Percentiles rank a stretch among this genome's conserved stretches.
These are phyloP conservation scores for Anthopleura xanthogrammica DNA, from an alignment of 92 coral and sea anemone species.

Conservation along the genomic window DNA sequence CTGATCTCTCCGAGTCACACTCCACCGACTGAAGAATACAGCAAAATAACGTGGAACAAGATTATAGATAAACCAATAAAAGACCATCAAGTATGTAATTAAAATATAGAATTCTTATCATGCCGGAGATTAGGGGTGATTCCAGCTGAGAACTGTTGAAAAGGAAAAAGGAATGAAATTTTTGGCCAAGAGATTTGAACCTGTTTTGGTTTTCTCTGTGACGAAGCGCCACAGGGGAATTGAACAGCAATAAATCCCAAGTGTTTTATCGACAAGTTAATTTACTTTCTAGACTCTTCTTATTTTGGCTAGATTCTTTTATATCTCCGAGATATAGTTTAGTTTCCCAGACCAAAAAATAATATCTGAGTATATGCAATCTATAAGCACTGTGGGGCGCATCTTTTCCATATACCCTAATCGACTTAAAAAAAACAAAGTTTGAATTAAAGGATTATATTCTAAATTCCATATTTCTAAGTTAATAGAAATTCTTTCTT, in stretches of 20 bases:
- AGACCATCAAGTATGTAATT: constrained; percentile 19
- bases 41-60: constrained; percentile 20
- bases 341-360: not conserved
- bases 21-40: constrained; percentile 4
- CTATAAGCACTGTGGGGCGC: not conserved
- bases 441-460: not conserved
- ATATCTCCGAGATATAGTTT: not conserved
- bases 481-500: not conserved
- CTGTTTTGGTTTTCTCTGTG: not conserved
- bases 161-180: constrained; percentile 1
- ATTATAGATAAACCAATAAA: constrained; percentile 35
- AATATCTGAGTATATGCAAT: not conserved
- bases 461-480: not conserved
- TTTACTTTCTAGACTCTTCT: not conserved
- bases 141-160: constrained; percentile 20
- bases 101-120: constrained; percentile 14
- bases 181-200: not conserved
- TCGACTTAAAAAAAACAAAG: not conserved
- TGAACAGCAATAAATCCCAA: not conserved
- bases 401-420: not conserved
- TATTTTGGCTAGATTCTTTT: not conserved
- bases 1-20: not conserved
- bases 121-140: constrained; percentile 1
- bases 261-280: not conserved
- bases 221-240: not conserved